phyloP scores from a whole-genome alignment of 2,888 invertebrate species.

The Boloria selene region DNA sequence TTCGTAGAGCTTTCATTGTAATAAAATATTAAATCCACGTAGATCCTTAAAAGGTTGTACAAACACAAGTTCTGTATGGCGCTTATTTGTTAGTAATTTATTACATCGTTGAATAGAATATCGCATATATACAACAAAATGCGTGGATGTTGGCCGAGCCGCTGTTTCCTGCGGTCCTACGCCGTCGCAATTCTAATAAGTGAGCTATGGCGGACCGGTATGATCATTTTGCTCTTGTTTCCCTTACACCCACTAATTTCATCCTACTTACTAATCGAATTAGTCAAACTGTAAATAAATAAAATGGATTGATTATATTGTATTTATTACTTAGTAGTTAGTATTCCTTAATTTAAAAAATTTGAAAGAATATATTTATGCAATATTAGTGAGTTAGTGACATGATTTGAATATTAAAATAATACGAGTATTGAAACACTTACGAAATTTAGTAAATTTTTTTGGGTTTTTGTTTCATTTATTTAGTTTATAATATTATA shows the following conservation, averaged over 20 bases:
- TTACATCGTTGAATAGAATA: background rate
- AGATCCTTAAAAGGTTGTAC: too few species aligned
- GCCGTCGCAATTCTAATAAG: slow-evolving; percentile 67
- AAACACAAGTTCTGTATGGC: background rate
- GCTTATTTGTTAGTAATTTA: background rate
- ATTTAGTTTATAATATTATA: too few species aligned
- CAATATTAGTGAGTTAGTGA: too few species aligned
- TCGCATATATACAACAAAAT: background rate
- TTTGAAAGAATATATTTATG: too few species aligned
- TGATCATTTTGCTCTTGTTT: slow-evolving; percentile 40
- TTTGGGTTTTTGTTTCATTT: too few species aligned
- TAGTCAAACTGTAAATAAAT: slow-evolving; percentile 4
- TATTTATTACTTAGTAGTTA: background rate
- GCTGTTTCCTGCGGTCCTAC: slow-evolving; percentile 52
- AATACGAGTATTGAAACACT: too few species aligned
- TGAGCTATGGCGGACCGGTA: slow-evolving; percentile 35
- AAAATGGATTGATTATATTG: background rate
- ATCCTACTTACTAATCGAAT: slow-evolving; percentile 22
- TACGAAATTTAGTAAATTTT: too few species aligned
- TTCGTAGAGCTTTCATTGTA: too few species aligned
- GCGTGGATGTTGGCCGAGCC: slow-evolving; percentile 30
- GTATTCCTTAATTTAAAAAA: too few species aligned
- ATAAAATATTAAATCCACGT: too few species aligned
- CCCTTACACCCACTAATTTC: slow-evolving; percentile 39
- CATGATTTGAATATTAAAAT: too few species aligned